Base-by-base conservation (phyloP, 2,888 invertebrate species). In the Drosophila fungiperda region DNA sequence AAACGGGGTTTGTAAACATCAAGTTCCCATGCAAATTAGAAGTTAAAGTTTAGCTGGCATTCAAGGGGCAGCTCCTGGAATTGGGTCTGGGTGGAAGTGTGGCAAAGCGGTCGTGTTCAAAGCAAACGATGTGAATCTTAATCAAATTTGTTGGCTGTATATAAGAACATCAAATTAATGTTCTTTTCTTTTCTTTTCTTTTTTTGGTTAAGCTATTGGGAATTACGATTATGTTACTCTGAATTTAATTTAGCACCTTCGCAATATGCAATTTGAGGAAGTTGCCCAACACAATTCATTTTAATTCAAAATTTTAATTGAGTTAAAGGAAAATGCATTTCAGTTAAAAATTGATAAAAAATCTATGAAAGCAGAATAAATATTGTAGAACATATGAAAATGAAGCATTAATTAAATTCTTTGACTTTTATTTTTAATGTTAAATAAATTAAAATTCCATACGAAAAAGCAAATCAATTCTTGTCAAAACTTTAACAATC, bases 1-100 rank as follows among this genome's bases (percentile, higher is more conserved):
- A 63, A 49, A 49, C 70, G 62, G 54, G 48, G 62, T 53, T 55
- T 78, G 78, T 58, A 78, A 78, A 59, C 69, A 78, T 45, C 58
- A 33, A 42, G 42, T 26, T 45, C 26, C 23, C 15, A 48, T 29
- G 20, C n/a, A 42, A 15, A n/a, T 40, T 42, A 32, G 23, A 7
- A 42, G 67, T 42, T 49, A 49, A 74, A 53, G 58, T 59, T 61
- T 32, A 54, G 57, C 20, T 4, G 40, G 20, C 26, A 20, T 32
- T 26, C 32, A 15, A 15, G 54, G 32, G 32, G 12, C n/a, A 35
- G 17, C 4, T 20, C n/a, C 15, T 5, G 33, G 8, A 8, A 0
- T 15, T 5, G 9, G 11, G 26, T 7, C 6, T 15, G 23, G 12
- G n/a, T 23, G 11, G 12, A 12, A 3, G n/a, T 12, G 15, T 15